Evolutionary conservation across 2,888 invertebrate genomes (phyloP).

Genomic region (Pilophorus perplexus): DNA sequence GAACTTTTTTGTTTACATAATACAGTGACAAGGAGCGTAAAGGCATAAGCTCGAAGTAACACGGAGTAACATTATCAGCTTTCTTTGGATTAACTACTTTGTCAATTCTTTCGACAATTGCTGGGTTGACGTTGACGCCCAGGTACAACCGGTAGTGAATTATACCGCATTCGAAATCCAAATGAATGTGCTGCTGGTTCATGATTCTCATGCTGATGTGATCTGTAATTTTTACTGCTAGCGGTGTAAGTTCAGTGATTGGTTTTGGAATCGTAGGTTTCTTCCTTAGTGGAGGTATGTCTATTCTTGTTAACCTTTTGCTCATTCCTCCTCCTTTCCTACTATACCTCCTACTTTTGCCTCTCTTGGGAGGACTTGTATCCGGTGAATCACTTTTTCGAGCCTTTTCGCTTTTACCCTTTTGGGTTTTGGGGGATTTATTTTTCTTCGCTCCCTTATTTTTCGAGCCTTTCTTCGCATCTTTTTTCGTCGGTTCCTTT

Average conservation of each 20-base stretch:
- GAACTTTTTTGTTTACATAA: constrained; percentile 11
- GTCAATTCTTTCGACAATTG: constrained; percentile 41
- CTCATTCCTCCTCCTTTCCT: background rate
- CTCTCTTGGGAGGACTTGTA: background rate
- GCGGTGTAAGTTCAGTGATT: constrained; percentile 23
- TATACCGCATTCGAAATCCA: constrained; percentile 35
- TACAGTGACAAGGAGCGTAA: constrained; percentile 18
- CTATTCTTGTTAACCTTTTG: background rate
- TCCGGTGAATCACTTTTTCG: background rate
- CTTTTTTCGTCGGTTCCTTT: background rate
- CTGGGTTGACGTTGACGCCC: constrained; percentile 35
- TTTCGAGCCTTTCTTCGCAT: background rate
- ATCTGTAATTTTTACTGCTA: constrained; percentile 34
- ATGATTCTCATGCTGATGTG: constrained; percentile 39
- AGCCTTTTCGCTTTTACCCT: background rate
- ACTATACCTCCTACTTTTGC: background rate
- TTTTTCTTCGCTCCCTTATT: background rate
- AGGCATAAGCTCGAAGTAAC: constrained; percentile 35
- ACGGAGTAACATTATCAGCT: constrained; percentile 22
- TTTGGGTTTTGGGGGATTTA: no score
- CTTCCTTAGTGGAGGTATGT: constrained; percentile 32
- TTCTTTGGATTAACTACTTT: constrained; percentile 26
- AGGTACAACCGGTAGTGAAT: constrained; percentile 36
- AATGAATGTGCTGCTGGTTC: constrained; percentile 40
- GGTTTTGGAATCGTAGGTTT: constrained; percentile 8